Conservation (phyloP, 2,113 vertebrate species). For the Rhynchomys soricoides region DNA sequence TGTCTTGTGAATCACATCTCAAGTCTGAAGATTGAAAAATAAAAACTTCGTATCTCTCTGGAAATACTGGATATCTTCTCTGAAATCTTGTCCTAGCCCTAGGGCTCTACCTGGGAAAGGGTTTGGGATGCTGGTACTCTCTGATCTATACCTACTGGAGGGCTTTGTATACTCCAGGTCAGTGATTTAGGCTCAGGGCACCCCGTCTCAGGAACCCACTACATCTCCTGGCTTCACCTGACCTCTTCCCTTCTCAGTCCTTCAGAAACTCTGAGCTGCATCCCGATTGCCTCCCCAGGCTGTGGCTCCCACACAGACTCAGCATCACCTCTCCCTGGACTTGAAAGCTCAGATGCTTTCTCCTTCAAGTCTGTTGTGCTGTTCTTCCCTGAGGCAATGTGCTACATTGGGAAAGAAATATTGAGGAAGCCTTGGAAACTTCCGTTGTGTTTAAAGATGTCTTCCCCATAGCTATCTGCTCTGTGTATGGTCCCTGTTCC, state of each 20-base stretch:
- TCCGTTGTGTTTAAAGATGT: neutral
- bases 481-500: neutral
- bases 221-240: neutral
- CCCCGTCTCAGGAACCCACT: neutral
- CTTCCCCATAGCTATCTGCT: neutral
- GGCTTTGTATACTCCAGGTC: accelerated
- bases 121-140: neutral
- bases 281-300: neutral
- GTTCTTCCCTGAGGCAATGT: neutral
- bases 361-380: neutral
- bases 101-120: neutral
- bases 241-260: too few relatives aligned
- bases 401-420: neutral
- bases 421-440: neutral
- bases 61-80: neutral
- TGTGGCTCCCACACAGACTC: neutral
- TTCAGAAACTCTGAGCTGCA: neutral
- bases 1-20: neutral
- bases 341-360: neutral
- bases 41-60: neutral
- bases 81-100: neutral
- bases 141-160: neutral
- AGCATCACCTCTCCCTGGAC: neutral
- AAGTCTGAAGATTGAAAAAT: neutral
- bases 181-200: accelerated